These are phyloP conservation scores for Euura saliciscinereae DNA, from an alignment of 1,140 invertebrate species.

Conservation along the genomic window DNA sequence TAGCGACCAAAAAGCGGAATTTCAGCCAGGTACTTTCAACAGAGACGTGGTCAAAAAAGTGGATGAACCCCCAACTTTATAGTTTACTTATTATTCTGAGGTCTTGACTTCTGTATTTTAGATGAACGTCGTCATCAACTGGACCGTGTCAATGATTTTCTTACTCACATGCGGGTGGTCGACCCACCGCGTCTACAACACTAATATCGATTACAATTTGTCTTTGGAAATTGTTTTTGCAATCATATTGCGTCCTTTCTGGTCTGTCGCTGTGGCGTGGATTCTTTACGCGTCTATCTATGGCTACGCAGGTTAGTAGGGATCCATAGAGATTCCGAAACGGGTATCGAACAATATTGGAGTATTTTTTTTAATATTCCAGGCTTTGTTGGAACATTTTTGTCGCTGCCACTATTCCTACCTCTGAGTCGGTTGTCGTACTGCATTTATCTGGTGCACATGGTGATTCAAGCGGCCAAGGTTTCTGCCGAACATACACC, in stretches of 20 bases:
- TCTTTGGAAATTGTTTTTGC: constrained; percentile 44
- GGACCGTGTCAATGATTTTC: background rate
- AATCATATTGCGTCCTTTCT: constrained; percentile 44
- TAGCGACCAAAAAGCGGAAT: constrained; percentile 18
- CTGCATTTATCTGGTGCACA: constrained; percentile 64
- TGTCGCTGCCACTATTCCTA: constrained; percentile 62
- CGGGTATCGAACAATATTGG: background rate
- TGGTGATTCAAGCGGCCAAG: constrained; percentile 25
- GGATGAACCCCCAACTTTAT: background rate
- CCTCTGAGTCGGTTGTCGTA: constrained; percentile 65
- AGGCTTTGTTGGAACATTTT: constrained; percentile 61
- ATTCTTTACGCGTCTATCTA: constrained; percentile 57
- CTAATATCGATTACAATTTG: constrained; percentile 19
- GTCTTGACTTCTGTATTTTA: background rate
- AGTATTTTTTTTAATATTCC: constrained; percentile 18
- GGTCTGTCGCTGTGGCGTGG: constrained; percentile 55
- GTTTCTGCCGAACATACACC: constrained; percentile 12
- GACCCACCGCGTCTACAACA: background rate
- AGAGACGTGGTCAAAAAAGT: no score
- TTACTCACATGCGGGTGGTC: background rate
- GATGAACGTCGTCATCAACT: background rate
- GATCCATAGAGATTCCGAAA: no score
- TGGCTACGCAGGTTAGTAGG: constrained; percentile 27
- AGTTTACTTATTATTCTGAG: background rate
- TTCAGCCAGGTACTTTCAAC: background rate